These are phyloP conservation scores for Xanthia icteritia DNA, from an alignment of 2,888 invertebrate species.

Conservation along the genomic window DNA sequence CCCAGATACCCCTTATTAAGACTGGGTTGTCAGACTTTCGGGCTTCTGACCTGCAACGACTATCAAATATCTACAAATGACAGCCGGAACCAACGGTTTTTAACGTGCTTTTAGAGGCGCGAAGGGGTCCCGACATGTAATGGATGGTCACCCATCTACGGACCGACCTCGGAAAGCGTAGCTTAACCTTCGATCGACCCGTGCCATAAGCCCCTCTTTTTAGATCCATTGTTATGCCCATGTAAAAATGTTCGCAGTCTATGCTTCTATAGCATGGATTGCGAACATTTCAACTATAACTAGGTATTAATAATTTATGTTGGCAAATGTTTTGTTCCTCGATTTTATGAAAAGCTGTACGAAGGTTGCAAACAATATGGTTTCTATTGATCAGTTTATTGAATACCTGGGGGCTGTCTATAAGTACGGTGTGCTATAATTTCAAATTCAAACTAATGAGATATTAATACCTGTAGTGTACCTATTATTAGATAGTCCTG, in stretches of 20 bases:
- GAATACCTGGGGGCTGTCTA: constrained; percentile 1
- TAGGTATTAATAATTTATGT: constrained; percentile 29
- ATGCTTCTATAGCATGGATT: background rate
- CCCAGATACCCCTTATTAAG: too few species aligned
- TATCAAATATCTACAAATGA: too few species aligned
- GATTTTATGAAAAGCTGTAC: constrained; percentile 41
- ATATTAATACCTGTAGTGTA: background rate
- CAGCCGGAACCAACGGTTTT: too few species aligned
- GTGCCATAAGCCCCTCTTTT: background rate
- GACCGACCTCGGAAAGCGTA: too few species aligned
- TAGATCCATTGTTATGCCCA: background rate
- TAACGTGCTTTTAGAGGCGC: too few species aligned
- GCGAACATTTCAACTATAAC: background rate
- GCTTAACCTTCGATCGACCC: too few species aligned
- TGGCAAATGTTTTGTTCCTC: constrained; percentile 37
- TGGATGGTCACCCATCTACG: too few species aligned
- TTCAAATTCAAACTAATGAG: background rate
- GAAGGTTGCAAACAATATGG: constrained; percentile 21
- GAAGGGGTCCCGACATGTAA: too few species aligned
- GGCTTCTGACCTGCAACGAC: too few species aligned
- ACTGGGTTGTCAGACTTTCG: too few species aligned
- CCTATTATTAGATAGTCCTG: too few species aligned
- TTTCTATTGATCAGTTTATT: constrained; percentile 16
- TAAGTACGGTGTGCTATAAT: background rate
- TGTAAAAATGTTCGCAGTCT: constrained; percentile 9